Conservation (phyloP, 2,888 invertebrate genomes). For the Panopea generosa region DNA sequence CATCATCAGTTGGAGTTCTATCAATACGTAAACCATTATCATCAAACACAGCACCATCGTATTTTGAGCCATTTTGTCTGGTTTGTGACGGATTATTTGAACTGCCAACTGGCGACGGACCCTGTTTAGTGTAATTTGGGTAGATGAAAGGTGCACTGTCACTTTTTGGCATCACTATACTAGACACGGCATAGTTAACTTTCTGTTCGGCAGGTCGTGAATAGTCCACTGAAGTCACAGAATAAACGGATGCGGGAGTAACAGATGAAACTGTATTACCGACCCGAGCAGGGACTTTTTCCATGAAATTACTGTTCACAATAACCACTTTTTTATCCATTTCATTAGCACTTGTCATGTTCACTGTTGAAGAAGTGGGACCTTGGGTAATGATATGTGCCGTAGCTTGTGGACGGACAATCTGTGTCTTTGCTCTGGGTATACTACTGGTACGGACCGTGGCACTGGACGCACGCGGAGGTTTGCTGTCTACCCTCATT, state of each 20-base stretch:
- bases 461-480: slow-evolving; percentile 70
- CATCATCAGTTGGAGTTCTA: slow-evolving; percentile 84
- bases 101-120: slow-evolving; percentile 45
- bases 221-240: slow-evolving; percentile 36
- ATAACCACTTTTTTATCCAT: slow-evolving; percentile 68
- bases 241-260: slow-evolving; percentile 47
- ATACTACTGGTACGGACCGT: slow-evolving; percentile 61
- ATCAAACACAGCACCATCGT: slow-evolving; percentile 69
- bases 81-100: slow-evolving; percentile 44
- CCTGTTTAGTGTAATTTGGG: slow-evolving; percentile 35
- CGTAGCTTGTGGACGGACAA: slow-evolving; percentile 75
- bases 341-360: slow-evolving; percentile 20
- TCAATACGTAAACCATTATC: slow-evolving; percentile 80
- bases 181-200: slow-evolving; percentile 66
- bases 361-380: slow-evolving; percentile 10
- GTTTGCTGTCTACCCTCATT: slow-evolving; percentile 47
- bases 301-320: slow-evolving; percentile 75
- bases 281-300: slow-evolving; percentile 65
- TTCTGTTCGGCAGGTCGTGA: slow-evolving; percentile 52
- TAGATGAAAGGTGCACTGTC: slow-evolving; percentile 56
- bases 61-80: slow-evolving; percentile 41
- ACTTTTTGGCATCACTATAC: slow-evolving; percentile 57
- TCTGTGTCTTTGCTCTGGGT: slow-evolving; percentile 63
- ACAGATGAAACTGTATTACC: slow-evolving; percentile 33
- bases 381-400: slow-evolving; percentile 79